Conservation (phyloP, 2,113 vertebrate genomes). For the Aegithalos caudatus region DNA sequence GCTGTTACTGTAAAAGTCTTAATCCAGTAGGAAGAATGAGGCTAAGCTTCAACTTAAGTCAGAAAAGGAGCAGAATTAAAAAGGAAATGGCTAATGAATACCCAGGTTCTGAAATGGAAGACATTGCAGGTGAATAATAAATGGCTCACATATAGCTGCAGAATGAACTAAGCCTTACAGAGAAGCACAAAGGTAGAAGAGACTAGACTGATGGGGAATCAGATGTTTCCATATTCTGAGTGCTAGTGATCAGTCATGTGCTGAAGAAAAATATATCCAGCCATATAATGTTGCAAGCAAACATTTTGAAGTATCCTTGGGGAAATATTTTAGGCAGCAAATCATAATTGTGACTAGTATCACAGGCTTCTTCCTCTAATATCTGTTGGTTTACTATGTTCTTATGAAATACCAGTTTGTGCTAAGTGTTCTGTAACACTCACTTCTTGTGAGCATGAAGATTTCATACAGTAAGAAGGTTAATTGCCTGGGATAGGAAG, state of each 20-base stretch:
- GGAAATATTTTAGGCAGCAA: neutral
- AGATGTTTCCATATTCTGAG: neutral
- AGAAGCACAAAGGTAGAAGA: neutral
- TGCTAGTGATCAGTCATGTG: neutral
- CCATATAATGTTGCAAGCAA: neutral
- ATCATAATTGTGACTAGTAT: neutral
- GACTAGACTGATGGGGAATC: neutral
- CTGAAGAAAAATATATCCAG: neutral
- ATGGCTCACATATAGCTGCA: neutral
- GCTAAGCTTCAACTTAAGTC: neutral
- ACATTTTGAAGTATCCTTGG: neutral
- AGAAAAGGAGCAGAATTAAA: neutral
- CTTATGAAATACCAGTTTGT: neutral
- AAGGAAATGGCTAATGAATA: neutral
- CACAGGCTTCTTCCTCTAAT: neutral
- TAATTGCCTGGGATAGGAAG: neutral
- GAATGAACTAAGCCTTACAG: neutral
- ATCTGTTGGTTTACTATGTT: neutral
- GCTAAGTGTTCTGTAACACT: neutral
- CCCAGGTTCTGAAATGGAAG: neutral
- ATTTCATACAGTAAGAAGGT: neutral
- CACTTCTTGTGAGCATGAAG: neutral
- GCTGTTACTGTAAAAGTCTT: neutral
- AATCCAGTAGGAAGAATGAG: neutral
- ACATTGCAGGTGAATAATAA: neutral